Conservation (phyloP, 1,140 invertebrate genomes). For the Prorops nasuta region DNA sequence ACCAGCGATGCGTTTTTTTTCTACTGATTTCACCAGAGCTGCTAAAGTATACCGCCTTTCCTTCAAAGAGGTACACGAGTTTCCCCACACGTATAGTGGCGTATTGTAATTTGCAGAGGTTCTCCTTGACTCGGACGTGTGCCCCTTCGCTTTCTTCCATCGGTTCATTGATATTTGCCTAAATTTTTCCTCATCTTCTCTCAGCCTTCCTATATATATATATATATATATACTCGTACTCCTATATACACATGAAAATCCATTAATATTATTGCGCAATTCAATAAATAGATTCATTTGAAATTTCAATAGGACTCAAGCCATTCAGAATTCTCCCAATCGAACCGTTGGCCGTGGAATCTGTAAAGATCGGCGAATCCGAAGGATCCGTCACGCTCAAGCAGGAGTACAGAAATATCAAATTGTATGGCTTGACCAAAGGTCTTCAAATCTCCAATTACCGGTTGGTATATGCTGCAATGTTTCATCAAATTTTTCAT, state of each 20-base stretch:
- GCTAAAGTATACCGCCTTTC: slow-evolving; percentile 20
- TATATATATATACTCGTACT: too few species aligned
- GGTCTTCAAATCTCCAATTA: slow-evolving; percentile 53
- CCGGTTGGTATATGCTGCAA: slow-evolving; percentile 48
- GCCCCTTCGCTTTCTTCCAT: slow-evolving; percentile 26
- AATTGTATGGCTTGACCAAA: slow-evolving; percentile 59
- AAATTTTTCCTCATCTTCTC: too few species aligned
- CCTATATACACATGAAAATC: too few species aligned
- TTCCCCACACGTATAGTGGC: slow-evolving; percentile 11
- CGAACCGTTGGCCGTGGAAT: slow-evolving; percentile 59
- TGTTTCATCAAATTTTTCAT: not conserved
- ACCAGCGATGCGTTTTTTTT: too few species aligned
- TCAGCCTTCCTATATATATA: too few species aligned
- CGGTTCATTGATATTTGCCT: too few species aligned
- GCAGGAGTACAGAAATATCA: slow-evolving; percentile 62
- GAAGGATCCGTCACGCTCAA: slow-evolving; percentile 59
- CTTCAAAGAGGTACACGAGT: slow-evolving; percentile 16
- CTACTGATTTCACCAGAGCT: slow-evolving; percentile 16
- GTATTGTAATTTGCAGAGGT: slow-evolving; percentile 28
- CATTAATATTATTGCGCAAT: too few species aligned
- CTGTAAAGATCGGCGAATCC: slow-evolving; percentile 59
- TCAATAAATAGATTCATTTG: too few species aligned
- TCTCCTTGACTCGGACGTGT: slow-evolving; percentile 30
- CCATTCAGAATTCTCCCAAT: slow-evolving; percentile 43
- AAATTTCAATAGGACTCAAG: slow-evolving; percentile 33